Base-by-base conservation (phyloP, 2,888 invertebrate species). In the Abrostola tripartita region DNA sequence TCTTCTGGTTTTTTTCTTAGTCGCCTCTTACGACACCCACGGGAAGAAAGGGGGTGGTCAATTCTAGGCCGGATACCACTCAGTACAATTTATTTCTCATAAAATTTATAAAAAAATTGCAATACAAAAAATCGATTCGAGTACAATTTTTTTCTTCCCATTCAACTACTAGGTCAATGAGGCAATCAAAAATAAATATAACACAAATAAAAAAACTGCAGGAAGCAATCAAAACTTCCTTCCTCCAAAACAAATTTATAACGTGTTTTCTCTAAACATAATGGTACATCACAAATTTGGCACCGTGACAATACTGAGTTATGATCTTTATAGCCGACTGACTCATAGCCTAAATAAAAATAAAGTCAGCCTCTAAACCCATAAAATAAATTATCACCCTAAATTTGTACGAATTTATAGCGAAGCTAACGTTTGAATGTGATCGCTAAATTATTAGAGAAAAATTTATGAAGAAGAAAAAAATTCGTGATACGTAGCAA, bases 391-490 rank as follows among this genome's bases (percentile, higher is more conserved):
- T 79, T 73, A 78, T 76, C 73, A 69, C 71, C 76, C 73, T 78
- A 78, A 78, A 78, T 78, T 78, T 73, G 73, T 70, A 63, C 65
- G 65, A 68, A 78, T 78, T 78, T 79, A 78, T 78, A 52, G 77
- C 73, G 42, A 65, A 78, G 63, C 73, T 51, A 78, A 60, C 68
- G 79, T 70, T 76, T 79, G 73, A 71, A 73, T 73, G 70, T 67
- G 79, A 79, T 79, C 70, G 77, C 77, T 78, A 79, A 78, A 78
- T 78, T 78, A 78, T 79, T 75, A 68, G 56, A 79, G 68, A 77
- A 77, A 62, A 77, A 77, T 65, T 65, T 68, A 68, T 68, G 68
- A 66, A 37, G 59, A 66, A 63, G 56, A 62, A 75, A 72, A 69
- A 68, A 68, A 49, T 68, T 60, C 24, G 66, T 67, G 70, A 68